Conservation (phyloP, 2,888 invertebrate species). For the Micoletzkya japonica region DNA sequence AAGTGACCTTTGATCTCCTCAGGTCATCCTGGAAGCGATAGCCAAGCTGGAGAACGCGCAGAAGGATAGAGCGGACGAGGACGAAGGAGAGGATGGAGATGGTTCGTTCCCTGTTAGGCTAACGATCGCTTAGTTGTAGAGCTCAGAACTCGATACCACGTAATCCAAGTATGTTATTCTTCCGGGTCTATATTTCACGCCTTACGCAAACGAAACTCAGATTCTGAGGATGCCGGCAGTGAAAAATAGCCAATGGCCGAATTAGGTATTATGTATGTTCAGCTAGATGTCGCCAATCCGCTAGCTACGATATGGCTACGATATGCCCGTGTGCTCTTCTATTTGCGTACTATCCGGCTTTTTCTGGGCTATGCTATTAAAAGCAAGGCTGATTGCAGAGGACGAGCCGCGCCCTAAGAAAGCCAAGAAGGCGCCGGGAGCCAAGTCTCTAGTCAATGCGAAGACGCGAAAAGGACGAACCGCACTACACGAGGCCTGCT, state of each 20-base stretch:
- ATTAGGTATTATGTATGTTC: too few species aligned
- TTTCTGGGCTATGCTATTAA: background rate
- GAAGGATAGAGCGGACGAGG: slow-evolving; percentile 28
- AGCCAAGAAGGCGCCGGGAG: background rate
- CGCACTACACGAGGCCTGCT: slow-evolving; percentile 66
- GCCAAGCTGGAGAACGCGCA: slow-evolving; percentile 38
- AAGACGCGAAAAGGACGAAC: slow-evolving; percentile 57
- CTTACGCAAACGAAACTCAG: background rate
- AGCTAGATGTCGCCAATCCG: too few species aligned
- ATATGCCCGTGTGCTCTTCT: too few species aligned
- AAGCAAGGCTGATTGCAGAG: slow-evolving; percentile 1
- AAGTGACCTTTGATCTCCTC: background rate
- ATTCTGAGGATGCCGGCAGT: too few species aligned
- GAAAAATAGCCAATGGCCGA: too few species aligned
- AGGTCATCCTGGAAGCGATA: slow-evolving; percentile 40
- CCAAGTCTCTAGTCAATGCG: slow-evolving; percentile 40
- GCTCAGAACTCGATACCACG: too few species aligned
- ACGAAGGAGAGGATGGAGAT: slow-evolving; percentile 4
- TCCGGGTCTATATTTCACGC: too few species aligned
- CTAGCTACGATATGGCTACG: too few species aligned
- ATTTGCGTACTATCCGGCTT: too few species aligned
- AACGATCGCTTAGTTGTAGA: too few species aligned
- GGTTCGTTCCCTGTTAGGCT: too few species aligned
- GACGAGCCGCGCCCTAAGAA: slow-evolving; percentile 12
- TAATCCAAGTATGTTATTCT: too few species aligned